Evolutionary conservation across 2,113 vertebrate genomes (phyloP).

Genomic region (Anoura caudifer): DNA sequence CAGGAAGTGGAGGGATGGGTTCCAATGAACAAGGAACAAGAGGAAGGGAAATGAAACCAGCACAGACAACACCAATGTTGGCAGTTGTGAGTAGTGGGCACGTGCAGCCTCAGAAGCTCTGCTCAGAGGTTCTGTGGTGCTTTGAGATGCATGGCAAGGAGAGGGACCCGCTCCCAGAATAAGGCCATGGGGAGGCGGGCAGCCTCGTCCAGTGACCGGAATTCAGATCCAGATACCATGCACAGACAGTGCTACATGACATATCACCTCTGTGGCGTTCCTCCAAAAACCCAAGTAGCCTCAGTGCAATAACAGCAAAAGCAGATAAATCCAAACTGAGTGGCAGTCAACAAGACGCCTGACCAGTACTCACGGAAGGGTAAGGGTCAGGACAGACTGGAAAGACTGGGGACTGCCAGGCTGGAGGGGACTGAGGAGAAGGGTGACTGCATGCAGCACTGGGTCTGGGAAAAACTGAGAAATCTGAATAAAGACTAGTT

Average conservation of each 20-base stretch:
- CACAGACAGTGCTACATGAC: rapidly evolving
- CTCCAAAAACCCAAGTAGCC: neutral
- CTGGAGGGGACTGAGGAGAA: neutral
- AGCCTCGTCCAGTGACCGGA: neutral
- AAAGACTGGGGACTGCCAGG: neutral
- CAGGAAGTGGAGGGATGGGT: neutral
- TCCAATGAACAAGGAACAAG: neutral
- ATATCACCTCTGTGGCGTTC: rapidly evolving
- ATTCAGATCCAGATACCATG: neutral
- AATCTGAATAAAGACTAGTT: neutral
- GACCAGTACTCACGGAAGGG: neutral
- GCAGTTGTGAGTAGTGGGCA: rapidly evolving
- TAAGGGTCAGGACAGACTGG: neutral
- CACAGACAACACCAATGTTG: neutral
- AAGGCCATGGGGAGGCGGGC: rapidly evolving
- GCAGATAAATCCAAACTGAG: neutral
- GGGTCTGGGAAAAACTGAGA: neutral
- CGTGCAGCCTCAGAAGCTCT: neutral
- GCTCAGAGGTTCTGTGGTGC: neutral
- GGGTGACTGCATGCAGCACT: rapidly evolving
- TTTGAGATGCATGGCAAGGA: neutral
- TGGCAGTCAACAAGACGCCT: neutral
- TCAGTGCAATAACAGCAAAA: neutral
- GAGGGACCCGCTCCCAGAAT: neutral
- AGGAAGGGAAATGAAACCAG: neutral